Percentiles rank a stretch among this genome's conserved stretches.
phyloP scores from a whole-genome alignment of 1,140 invertebrate genomes.

The Branchinecta lynchi region DNA sequence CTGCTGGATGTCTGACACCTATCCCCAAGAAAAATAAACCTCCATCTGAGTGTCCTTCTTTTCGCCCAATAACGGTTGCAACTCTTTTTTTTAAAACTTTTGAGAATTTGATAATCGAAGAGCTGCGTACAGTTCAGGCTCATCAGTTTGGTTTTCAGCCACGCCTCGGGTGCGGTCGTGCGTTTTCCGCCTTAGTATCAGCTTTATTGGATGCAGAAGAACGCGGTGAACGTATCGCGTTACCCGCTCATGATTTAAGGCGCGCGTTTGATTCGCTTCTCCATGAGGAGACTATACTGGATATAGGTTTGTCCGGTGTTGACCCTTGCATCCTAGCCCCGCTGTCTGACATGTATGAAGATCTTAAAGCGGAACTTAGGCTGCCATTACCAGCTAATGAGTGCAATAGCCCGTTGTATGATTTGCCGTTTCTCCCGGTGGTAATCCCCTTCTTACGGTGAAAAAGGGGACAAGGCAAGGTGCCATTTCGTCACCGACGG shows the following conservation, averaged over 20 bases:
- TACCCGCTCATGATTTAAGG: constrained; percentile 3
- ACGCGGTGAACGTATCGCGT: not conserved
- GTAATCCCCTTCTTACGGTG: not conserved
- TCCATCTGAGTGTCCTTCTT: not conserved
- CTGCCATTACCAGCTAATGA: no score
- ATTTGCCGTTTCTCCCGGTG: constrained; percentile 5
- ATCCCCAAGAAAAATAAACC: constrained; percentile 6
- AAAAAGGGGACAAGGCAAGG: not conserved
- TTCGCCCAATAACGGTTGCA: constrained; percentile 5
- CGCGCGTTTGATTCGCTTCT: no score
- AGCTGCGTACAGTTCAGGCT: no score
- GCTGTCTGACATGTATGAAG: no score
- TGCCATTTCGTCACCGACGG: not conserved
- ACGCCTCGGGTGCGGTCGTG: not conserved
- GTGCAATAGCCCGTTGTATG: no score
- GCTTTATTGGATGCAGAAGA: constrained; percentile 5
- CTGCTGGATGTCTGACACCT: no score
- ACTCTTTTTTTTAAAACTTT: not conserved
- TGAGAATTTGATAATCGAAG: not conserved
- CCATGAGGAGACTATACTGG: no score
- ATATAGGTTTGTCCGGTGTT: no score
- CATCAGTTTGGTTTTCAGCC: constrained; percentile 8
- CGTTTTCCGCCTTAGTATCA: not conserved
- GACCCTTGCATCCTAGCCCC: no score
- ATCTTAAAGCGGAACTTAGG: no score